Conservation (phyloP, 2,797 vertebrate genomes). For the Coccyzus lansbergi region DNA sequence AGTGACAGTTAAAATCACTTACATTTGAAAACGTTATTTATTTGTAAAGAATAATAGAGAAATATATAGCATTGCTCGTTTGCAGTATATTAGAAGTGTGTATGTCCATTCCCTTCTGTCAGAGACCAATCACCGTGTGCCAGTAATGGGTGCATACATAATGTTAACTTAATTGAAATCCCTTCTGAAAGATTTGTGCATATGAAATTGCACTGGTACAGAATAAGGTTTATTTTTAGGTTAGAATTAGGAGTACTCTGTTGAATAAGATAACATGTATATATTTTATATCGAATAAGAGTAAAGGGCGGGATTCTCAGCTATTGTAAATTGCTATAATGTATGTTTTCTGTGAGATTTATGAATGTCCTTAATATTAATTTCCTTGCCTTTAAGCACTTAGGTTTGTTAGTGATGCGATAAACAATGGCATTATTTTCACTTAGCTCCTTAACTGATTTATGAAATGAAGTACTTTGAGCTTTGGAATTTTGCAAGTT, state of each 20-base stretch:
- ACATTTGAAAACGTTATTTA: constrained; percentile 32
- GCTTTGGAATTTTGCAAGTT: constrained; percentile 1
- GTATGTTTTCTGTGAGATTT: constrained; percentile 51
- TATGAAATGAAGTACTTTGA: constrained; percentile 28
- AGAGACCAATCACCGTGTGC: constrained; percentile 54
- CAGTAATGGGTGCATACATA: constrained; percentile 70
- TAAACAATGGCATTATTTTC: constrained; percentile 71
- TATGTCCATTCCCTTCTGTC: constrained; percentile 57
- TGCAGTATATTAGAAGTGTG: constrained; percentile 62
- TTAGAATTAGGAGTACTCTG: constrained; percentile 28
- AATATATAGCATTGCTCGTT: constrained; percentile 41
- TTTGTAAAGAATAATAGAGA: constrained; percentile 43
- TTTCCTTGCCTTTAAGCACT: constrained; percentile 70
- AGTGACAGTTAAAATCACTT: constrained; percentile 59
- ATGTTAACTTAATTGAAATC: constrained; percentile 72
- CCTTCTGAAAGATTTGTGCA: constrained; percentile 69
- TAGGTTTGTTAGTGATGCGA: constrained; percentile 67
- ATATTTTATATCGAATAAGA: background rate
- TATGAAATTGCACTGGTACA: constrained; percentile 62
- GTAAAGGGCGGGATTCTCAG: background rate
- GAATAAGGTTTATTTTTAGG: constrained; percentile 58
- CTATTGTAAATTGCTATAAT: constrained; percentile 40
- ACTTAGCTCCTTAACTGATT: constrained; percentile 60
- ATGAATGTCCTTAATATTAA: constrained; percentile 67
- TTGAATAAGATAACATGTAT: background rate